Evolutionary conservation across 2,888 invertebrate genomes (phyloP).

Genomic region (Chloroclysta siterata): DNA sequence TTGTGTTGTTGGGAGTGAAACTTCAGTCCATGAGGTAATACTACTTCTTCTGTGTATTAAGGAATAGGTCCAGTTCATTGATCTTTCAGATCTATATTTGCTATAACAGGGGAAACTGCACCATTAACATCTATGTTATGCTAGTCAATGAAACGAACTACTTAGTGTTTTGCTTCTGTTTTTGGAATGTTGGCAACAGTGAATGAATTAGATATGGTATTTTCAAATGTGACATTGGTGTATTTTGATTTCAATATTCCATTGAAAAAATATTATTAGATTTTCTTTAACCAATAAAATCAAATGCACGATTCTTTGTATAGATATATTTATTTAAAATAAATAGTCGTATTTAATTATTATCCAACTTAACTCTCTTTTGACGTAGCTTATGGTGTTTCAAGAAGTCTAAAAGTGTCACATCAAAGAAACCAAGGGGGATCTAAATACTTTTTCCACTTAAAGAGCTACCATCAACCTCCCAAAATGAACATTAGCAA

Average conservation of each 20-base stretch:
- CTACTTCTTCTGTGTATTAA: slow-evolving; percentile 17
- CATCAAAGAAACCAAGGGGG: slow-evolving; percentile 53
- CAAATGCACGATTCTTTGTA: too few relatives aligned
- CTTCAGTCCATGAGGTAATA: not conserved
- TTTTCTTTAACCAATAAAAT: too few relatives aligned
- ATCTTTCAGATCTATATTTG: slow-evolving; percentile 69
- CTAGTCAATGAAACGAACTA: slow-evolving; percentile 43
- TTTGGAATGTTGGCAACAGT: slow-evolving; percentile 30
- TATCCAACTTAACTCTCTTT: not conserved
- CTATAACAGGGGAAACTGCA: slow-evolving; percentile 60
- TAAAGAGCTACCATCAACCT: slow-evolving; percentile 54
- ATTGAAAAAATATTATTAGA: too few relatives aligned
- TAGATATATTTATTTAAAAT: too few relatives aligned
- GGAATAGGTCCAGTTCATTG: slow-evolving; percentile 67
- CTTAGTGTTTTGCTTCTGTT: slow-evolving; percentile 36
- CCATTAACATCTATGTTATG: slow-evolving; percentile 54
- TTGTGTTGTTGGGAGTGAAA: slow-evolving; percentile 7
- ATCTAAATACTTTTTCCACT: slow-evolving; percentile 56
- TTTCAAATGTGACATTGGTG: not conserved
- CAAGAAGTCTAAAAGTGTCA: slow-evolving; percentile 41
- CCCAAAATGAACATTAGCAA: slow-evolving; percentile 74
- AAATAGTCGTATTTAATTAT: not conserved
- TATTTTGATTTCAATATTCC: not conserved
- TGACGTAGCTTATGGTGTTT: slow-evolving; percentile 10
- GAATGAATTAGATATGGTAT: slow-evolving; percentile 16